Conservation (phyloP, 2,113 vertebrate genomes). For the Myrmophylax atrothorax region DNA sequence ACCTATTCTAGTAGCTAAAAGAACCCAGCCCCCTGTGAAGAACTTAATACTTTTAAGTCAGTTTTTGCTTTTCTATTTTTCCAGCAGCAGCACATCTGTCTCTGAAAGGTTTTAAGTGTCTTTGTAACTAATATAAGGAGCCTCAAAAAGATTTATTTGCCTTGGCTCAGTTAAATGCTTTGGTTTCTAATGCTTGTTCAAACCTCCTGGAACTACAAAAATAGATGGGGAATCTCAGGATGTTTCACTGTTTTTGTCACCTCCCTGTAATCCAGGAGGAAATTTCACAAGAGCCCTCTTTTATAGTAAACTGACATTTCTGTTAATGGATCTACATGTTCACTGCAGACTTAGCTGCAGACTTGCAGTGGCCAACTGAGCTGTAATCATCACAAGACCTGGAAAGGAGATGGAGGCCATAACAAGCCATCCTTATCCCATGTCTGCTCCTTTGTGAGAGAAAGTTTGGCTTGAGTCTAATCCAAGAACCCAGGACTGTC, state of each 20-base stretch:
- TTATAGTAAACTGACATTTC: conserved; percentile 45
- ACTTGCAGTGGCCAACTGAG: not conserved
- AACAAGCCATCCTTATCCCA: not conserved
- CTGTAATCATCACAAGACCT: not conserved
- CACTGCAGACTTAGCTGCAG: conserved; percentile 18
- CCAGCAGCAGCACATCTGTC: conserved; percentile 20
- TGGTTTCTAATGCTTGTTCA: conserved; percentile 7
- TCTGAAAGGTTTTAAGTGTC: conserved; percentile 26
- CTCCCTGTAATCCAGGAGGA: conserved; percentile 10
- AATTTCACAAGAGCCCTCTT: conserved; percentile 33
- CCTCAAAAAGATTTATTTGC: conserved; percentile 33
- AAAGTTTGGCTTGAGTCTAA: not conserved
- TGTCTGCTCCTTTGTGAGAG: accelerated
- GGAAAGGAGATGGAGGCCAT: not conserved
- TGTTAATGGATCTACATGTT: conserved; percentile 22
- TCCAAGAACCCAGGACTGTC: not conserved
- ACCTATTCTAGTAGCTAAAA: not conserved
- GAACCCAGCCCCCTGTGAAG: not conserved
- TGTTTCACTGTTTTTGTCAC: conserved; percentile 28
- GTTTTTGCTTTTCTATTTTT: conserved; percentile 27
- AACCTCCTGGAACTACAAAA: conserved; percentile 21
- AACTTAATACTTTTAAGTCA: not conserved
- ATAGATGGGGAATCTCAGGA: conserved; percentile 25
- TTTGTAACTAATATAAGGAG: not conserved
- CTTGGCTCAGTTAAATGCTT: conserved; percentile 38